Evolutionary conservation across 2,797 vertebrate species (phyloP).

Genomic region (Phalloptychus januarius): DNA sequence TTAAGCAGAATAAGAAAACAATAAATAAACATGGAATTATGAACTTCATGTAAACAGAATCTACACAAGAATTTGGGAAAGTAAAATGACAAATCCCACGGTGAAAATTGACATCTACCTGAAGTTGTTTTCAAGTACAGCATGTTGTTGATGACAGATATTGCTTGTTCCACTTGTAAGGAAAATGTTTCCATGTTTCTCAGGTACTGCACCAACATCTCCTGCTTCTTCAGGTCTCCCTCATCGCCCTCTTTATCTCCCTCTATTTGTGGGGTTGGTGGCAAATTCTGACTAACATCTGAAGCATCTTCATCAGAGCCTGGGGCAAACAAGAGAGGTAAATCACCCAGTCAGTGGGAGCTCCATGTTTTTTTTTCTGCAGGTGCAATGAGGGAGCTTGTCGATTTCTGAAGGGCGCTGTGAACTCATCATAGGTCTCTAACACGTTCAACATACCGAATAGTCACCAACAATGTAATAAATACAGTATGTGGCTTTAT

Average conservation of each 20-base stretch:
- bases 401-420: neutral
- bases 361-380: neutral
- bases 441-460: neutral
- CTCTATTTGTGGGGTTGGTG: slow-evolving; percentile 70
- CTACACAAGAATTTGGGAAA: neutral
- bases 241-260: slow-evolving; percentile 62
- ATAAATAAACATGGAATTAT: neutral
- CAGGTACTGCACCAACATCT: slow-evolving; percentile 95
- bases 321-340: slow-evolving; percentile 34
- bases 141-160: slow-evolving; percentile 89
- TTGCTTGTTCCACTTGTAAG: slow-evolving; percentile 88
- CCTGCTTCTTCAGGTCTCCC: slow-evolving; percentile 88
- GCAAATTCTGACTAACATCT: slow-evolving; percentile 62
- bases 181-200: slow-evolving; percentile 91
- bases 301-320: slow-evolving; percentile 75
- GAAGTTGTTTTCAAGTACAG: slow-evolving; percentile 91
- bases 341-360: neutral
- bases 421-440: neutral
- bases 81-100: neutral
- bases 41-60: neutral
- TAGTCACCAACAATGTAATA: neutral
- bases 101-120: slow-evolving; percentile 69
- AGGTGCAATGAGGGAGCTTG: neutral
- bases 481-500: neutral
- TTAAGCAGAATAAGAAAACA: slow-evolving; percentile 9